Percentiles rank a stretch among this genome's conserved stretches.
Evolutionary conservation across 53 echinoderm and acorn worm genomes (phyloP).

Genomic region (Glandiceps talaboti): DNA sequence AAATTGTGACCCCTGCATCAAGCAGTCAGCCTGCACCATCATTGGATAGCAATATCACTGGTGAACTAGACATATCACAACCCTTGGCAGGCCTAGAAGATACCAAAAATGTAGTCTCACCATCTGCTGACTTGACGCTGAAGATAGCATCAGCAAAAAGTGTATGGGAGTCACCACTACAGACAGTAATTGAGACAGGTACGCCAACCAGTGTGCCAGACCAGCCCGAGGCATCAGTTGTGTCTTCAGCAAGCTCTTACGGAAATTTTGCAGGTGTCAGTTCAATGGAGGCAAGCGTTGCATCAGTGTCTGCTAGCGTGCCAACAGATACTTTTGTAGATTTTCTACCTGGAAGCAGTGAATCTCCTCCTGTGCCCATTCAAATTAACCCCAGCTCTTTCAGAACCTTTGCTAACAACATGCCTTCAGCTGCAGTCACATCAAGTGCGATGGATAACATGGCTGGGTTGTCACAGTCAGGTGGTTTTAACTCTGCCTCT

Average conservation of each 20-base stretch:
- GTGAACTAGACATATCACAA: background rate
- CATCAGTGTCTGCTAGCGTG: background rate
- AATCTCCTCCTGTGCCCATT: background rate
- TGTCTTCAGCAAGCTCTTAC: constrained; percentile 2
- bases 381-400: background rate
- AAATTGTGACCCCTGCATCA: background rate
- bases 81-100: background rate
- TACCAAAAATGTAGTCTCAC: constrained; percentile 5
- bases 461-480: background rate
- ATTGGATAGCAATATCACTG: background rate
- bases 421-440: background rate
- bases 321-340: background rate
- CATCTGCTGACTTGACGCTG: constrained; percentile 45
- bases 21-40: background rate
- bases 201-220: constrained; percentile 11
- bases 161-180: constrained; percentile 47
- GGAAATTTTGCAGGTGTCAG: background rate
- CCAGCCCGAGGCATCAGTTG: constrained; percentile 9
- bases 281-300: background rate
- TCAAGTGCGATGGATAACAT: background rate
- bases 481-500: background rate
- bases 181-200: constrained; percentile 3
- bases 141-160: constrained; percentile 66
- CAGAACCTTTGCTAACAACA: background rate
- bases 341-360: background rate